These are phyloP conservation scores for Pharmacophagus antenor DNA, from an alignment of 2,888 invertebrate species.

Conservation along the genomic window DNA sequence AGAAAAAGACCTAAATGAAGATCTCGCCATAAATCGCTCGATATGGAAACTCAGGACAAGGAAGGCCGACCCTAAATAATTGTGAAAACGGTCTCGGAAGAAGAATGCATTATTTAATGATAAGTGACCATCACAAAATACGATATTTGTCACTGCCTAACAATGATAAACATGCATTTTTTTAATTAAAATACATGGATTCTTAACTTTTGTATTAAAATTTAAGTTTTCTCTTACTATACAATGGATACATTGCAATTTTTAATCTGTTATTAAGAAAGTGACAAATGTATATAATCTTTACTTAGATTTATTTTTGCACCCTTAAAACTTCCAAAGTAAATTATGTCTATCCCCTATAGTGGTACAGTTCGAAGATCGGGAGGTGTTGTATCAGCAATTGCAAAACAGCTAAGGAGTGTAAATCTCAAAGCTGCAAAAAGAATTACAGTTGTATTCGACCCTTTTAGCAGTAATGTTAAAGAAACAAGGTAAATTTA, in stretches of 20 bases:
- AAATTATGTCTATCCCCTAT: slow-evolving; percentile 86
- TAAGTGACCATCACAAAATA: too few species aligned
- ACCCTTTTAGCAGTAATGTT: slow-evolving; percentile 89
- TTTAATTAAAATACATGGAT: too few species aligned
- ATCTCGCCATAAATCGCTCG: too few species aligned
- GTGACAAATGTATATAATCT: slow-evolving; percentile 3
- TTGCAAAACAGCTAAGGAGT: slow-evolving; percentile 85
- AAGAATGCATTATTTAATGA: too few species aligned
- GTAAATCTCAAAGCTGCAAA: slow-evolving; percentile 90
- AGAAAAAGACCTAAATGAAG: too few species aligned
- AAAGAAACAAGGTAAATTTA: slow-evolving; percentile 78
- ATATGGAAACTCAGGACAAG: too few species aligned
- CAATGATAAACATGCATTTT: too few species aligned
- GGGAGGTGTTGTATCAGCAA: slow-evolving; percentile 86
- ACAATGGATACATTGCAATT: neutral
- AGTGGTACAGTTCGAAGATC: slow-evolving; percentile 85
- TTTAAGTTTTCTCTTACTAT: neutral
- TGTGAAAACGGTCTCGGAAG: too few species aligned
- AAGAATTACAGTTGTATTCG: slow-evolving; percentile 88
- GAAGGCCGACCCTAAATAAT: too few species aligned
- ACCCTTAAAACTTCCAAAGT: slow-evolving; percentile 35
- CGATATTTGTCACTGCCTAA: too few species aligned
- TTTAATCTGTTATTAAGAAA: neutral
- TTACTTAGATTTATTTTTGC: slow-evolving; percentile 32
- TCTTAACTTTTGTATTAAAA: too few species aligned